Base-by-base conservation (phyloP, 2,888 invertebrate species). In the Cosmia trapezina region DNA sequence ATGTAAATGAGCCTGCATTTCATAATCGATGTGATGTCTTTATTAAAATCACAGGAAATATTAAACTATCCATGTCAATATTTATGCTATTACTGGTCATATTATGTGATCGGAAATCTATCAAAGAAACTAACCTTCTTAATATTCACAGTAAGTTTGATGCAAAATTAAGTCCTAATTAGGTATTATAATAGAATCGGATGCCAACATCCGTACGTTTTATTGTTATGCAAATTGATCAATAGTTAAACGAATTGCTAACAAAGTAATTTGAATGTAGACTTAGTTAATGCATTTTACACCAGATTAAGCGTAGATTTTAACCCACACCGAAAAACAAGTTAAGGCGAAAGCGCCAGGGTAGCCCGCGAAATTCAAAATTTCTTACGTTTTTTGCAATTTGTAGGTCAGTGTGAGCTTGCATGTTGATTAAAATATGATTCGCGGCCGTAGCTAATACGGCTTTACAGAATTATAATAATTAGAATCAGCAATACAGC, bases 101-200 rank as follows among this genome's bases (percentile, higher is more conserved):
- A 69, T 37, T 66, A 82, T 78, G 59, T 70, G 59, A 78, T 82
- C 57, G 65, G 68, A 81, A 78, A 69, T 12, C 17, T 37, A 22
- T 49, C 54, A 70, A 70, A 73, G 69, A n/a, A 14, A 47, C 11
- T 6, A 17, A 51, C 62, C 65, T 45, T 66, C 14, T 83, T 79
- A 41, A n/a, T 9, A 82, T 83, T 76, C 81, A 65, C 19, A 60
- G 43, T 28, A 54, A 53, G 76, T 76, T 49, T 8, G 45, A 67
- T 73, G 76, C 76, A 61, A 68, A 75, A 83, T 83, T 64, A 76
- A 76, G n/a, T 62, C 73, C 72, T 80, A 83, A 82, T 82, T 67
- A 83, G 72, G 70, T 72, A 82, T 82, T 82, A 80, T 80, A 81
- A 71, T 80, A 41, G 51, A 59, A 73, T 80, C 80, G 83, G 83